Conservation (phyloP, 2,888 invertebrate species). For the Catocala nupta region DNA sequence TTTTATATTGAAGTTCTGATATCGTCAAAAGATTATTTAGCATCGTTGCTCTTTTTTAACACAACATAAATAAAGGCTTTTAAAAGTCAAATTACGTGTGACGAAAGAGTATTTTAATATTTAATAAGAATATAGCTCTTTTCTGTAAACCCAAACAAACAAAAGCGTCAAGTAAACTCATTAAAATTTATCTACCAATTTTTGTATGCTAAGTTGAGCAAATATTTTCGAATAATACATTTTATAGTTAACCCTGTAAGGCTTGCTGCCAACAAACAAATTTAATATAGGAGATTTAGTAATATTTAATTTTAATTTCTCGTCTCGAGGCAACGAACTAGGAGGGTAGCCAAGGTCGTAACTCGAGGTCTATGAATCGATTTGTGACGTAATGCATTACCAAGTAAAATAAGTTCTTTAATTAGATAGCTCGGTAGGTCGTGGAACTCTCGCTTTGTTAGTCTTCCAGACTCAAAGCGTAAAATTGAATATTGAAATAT, state of each 20-base stretch:
- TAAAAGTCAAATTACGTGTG: too few species aligned
- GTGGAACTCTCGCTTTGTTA: background rate
- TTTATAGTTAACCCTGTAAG: conserved; percentile 5
- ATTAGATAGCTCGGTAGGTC: conserved; percentile 1
- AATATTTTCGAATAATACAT: conserved; percentile 1
- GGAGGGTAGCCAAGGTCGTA: conserved; percentile 28
- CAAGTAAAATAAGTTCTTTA: background rate
- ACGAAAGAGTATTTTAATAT: too few species aligned
- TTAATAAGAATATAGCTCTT: background rate
- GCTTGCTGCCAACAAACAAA: background rate
- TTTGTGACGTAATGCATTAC: conserved; percentile 14
- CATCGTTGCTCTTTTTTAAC: too few species aligned
- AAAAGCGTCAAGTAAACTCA: background rate
- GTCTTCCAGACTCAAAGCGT: too few species aligned
- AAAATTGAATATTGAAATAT: too few species aligned
- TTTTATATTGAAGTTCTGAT: too few species aligned
- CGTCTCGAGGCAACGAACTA: conserved; percentile 31
- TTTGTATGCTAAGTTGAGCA: background rate
- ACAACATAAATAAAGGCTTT: too few species aligned
- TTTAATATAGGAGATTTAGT: conserved; percentile 9
- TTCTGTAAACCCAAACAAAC: background rate
- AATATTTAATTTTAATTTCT: conserved; percentile 19
- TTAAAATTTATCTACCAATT: background rate
- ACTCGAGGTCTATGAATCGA: conserved; percentile 18
- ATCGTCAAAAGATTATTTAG: too few species aligned